Conservation (phyloP, 2,113 vertebrate species). For the Tenrec ecaudatus region DNA sequence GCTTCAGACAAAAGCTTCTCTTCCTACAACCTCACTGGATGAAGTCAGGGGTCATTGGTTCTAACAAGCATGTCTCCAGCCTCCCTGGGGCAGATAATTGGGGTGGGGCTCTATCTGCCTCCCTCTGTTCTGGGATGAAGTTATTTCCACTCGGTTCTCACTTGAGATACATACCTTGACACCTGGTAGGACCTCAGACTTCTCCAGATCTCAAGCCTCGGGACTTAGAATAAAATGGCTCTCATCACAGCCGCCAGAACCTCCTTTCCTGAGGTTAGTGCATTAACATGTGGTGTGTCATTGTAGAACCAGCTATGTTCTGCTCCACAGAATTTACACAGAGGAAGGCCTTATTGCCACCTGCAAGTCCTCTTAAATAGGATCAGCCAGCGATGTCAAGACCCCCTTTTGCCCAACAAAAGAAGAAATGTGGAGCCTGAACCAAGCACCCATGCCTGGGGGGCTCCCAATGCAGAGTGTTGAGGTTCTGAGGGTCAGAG, state of each 20-base stretch:
- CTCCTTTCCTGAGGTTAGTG: background rate
- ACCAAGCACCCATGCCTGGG: no score
- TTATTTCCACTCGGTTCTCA: no score
- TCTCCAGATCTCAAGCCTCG: fast-evolving
- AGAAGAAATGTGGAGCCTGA: no score
- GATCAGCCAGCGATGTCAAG: no score
- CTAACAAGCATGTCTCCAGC: background rate
- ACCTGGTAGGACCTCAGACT: background rate
- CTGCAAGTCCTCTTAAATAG: no score
- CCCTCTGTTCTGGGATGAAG: no score
- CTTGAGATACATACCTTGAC: background rate
- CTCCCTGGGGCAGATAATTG: fast-evolving
- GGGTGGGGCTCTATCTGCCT: background rate
- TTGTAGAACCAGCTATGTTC: no score
- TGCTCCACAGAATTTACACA: no score
- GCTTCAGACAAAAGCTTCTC: background rate
- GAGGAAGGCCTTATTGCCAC: no score
- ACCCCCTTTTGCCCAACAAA: no score
- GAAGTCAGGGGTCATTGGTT: fast-evolving
- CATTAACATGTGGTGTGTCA: fast-evolving
- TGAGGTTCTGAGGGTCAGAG: no score
- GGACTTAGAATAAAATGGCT: background rate
- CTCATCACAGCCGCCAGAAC: fast-evolving
- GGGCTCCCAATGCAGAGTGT: no score
- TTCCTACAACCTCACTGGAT: background rate